These are phyloP conservation scores for Hecatera dysodea DNA, from an alignment of 2,888 invertebrate genomes.

Conservation along the genomic window DNA sequence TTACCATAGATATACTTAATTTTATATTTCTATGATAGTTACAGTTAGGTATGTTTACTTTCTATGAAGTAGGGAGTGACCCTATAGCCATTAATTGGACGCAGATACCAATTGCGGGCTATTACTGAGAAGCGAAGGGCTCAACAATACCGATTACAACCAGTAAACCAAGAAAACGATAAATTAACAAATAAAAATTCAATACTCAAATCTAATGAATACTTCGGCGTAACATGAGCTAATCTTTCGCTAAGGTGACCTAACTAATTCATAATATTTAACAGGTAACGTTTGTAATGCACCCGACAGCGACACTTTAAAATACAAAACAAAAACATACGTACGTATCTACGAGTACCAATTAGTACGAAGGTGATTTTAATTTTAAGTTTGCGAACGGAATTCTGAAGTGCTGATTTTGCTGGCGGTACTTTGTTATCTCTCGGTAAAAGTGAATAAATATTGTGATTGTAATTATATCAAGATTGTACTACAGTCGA, in stretches of 20 bases:
- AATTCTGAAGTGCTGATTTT: slow-evolving; percentile 7
- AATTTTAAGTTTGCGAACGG: not conserved
- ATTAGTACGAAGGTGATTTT: not conserved
- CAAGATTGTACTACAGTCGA: slow-evolving; percentile 21
- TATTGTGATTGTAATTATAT: slow-evolving; percentile 42
- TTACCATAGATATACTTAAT: no score
- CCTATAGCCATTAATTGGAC: no score
- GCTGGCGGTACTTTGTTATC: slow-evolving; percentile 31
- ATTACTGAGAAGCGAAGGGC: no score
- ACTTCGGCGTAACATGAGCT: not conserved
- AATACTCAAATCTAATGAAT: not conserved
- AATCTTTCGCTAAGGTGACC: no score
- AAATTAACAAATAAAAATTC: not conserved
- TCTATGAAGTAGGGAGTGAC: no score
- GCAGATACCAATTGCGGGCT: no score
- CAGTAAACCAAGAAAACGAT: not conserved
- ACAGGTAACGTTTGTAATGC: not conserved
- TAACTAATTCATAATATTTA: not conserved
- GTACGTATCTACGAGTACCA: not conserved
- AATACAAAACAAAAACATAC: slow-evolving; percentile 5
- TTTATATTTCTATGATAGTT: no score
- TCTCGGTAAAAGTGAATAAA: slow-evolving; percentile 39
- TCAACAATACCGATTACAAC: not conserved
- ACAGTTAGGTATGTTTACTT: no score
- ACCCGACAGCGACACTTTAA: not conserved